Base-by-base conservation (phyloP, 2,888 invertebrate species). In the Eristalis pertinax region DNA sequence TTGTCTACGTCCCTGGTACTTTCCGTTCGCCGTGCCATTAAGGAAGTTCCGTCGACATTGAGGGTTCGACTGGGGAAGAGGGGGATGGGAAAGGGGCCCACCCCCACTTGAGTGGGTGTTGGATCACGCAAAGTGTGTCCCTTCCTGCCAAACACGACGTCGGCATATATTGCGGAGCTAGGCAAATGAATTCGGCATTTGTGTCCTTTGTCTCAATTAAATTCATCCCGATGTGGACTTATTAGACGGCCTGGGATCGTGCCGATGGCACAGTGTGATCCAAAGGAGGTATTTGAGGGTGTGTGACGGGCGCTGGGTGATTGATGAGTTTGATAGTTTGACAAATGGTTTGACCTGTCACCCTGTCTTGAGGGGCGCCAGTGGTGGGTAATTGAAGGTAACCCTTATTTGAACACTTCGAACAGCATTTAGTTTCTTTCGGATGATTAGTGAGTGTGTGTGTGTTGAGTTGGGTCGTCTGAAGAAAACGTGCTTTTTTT, bases 171-270 rank as follows among this genome's bases (percentile, higher is more conserved):
- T 79, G 58, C 24, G 43, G 56, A 56, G 78, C 50, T 65, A 64
- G 67, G 43, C 67, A 67, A 73, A 79, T 79, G 60, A 73, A 73
- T 79, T 79, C 24, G 35, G 67, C 65, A 67, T 67, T 79, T 67
- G 50, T 35, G 73, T 73, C 79, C 73, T 73, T 73, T 79, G 72
- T 73, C 73, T 73, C 67, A 79, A 79, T 79, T 73, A 67, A 67
- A 43, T 67, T 43, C 32, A 32, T 72, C 60, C 79, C 43, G 24
- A 41, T 78, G 78, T 56, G 19, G 56, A 50, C 50, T 70, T 67
- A 72, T 79, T 79, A 70, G 64, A 19, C 72, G 58, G n/a, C 11
- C 26, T 13, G 22, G 64, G n/a, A n/a, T 50, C 10, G 15, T 32
- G 13, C 13, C 26, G n/a, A 15, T n/a, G 26, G 10, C 19, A 63